phyloP scores from a whole-genome alignment of 2,797 vertebrate genomes.

The Chromobotia macracanthus region DNA sequence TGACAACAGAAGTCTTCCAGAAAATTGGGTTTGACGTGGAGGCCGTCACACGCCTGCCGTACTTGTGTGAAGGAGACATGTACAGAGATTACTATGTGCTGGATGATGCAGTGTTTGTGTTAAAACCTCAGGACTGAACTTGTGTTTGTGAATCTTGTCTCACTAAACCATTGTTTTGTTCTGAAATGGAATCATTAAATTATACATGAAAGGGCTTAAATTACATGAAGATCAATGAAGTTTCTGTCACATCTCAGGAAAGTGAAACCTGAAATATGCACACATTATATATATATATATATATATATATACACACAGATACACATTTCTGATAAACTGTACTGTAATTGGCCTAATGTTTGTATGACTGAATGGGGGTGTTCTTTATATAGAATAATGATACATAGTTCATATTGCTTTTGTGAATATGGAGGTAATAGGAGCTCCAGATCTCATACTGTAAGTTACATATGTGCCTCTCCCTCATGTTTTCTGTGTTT shows the following conservation, averaged over 20 bases:
- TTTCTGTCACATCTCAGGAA: slow-evolving; percentile 39
- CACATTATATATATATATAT: no score
- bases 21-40: slow-evolving; percentile 89
- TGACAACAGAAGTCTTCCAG: slow-evolving; percentile 84
- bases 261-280: background rate
- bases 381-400: background rate
- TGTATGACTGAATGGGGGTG: background rate
- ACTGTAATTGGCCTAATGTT: background rate
- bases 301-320: no score
- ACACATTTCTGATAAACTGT: background rate
- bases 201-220: background rate
- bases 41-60: slow-evolving; percentile 91
- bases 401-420: background rate
- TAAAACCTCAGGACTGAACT: slow-evolving; percentile 77
- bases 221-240: background rate
- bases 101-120: slow-evolving; percentile 94
- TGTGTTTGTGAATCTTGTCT: background rate
- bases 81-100: slow-evolving; percentile 96
- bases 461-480: slow-evolving; percentile 4
- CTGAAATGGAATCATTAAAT: background rate
- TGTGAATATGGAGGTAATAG: background rate
- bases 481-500: slow-evolving; percentile 5
- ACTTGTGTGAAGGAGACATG: slow-evolving; percentile 97
- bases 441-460: background rate
- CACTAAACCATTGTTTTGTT: no score